phyloP scores from a whole-genome alignment of 2,113 vertebrate genomes.

The Hassar affinis region DNA sequence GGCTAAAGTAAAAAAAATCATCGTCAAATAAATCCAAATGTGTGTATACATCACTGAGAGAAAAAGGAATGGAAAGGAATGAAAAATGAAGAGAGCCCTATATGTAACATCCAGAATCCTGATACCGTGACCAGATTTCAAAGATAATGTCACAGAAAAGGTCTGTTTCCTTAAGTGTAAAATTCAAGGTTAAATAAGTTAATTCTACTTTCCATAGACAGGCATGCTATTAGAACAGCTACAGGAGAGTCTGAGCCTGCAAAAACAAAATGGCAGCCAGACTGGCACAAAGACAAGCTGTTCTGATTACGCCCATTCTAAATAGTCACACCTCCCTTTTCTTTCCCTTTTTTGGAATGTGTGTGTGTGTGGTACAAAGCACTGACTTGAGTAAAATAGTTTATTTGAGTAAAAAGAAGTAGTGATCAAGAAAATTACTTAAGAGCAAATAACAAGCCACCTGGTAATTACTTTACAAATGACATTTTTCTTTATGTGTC shows the following conservation, averaged over 20 bases:
- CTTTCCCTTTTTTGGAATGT: too few species aligned
- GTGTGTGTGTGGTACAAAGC: too few species aligned
- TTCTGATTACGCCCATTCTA: not conserved
- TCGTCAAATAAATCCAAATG: not conserved
- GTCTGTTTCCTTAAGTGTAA: slow-evolving; percentile 17
- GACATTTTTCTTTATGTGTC: too few species aligned
- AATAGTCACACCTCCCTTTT: not conserved
- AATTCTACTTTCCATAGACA: slow-evolving; percentile 9
- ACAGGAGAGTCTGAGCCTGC: slow-evolving; percentile 3
- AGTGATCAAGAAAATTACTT: not conserved
- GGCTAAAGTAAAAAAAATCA: too few species aligned
- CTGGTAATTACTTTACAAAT: not conserved
- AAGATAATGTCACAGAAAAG: slow-evolving; percentile 35
- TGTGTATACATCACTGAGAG: not conserved
- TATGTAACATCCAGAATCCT: not conserved
- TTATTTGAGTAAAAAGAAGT: not conserved
- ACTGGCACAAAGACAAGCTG: not conserved
- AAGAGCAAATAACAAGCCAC: not conserved
- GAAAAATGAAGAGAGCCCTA: not conserved
- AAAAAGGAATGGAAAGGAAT: not conserved
- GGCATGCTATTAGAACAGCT: not conserved
- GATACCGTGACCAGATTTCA: slow-evolving; percentile 31
- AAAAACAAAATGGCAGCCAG: slow-evolving; percentile 47
- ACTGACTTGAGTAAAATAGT: not conserved
- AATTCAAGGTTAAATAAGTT: slow-evolving; percentile 38